Evolutionary conservation across 1,140 invertebrate species (phyloP).

Genomic region (Sarcophaga peregrina): DNA sequence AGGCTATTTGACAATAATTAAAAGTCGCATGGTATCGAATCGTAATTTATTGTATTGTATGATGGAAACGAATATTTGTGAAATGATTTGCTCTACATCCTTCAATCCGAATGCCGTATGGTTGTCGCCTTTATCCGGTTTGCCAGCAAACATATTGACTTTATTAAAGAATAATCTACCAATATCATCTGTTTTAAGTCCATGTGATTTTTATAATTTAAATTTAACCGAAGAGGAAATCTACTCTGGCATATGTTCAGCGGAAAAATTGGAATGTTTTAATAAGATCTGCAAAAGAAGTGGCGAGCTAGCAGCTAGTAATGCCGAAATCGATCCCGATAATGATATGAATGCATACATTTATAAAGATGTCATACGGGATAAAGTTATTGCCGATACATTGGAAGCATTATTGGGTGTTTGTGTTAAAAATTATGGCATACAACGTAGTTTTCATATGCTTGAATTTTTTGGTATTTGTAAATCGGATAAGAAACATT

Average conservation of each 20-base stretch:
- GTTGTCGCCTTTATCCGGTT: slow-evolving; percentile 69
- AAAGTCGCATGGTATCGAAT: slow-evolving; percentile 84
- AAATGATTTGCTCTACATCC: slow-evolving; percentile 47
- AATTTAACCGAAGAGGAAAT: slow-evolving; percentile 47
- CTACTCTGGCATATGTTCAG: slow-evolving; percentile 25
- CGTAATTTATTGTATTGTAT: slow-evolving; percentile 80
- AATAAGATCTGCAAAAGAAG: neutral
- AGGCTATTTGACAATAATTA: slow-evolving; percentile 80
- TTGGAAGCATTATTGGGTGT: slow-evolving; percentile 88
- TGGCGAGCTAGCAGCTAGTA: neutral
- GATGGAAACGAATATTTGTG: slow-evolving; percentile 57
- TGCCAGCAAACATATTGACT: slow-evolving; percentile 53
- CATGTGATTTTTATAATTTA: slow-evolving; percentile 37
- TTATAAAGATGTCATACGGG: slow-evolving; percentile 46
- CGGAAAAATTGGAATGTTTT: slow-evolving; percentile 19
- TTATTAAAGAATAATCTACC: slow-evolving; percentile 39
- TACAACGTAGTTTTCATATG: slow-evolving; percentile 71
- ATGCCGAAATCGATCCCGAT: slow-evolving; percentile 12
- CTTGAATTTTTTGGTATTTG: slow-evolving; percentile 80
- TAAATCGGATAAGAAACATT: slow-evolving; percentile 67
- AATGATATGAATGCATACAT: slow-evolving; percentile 41
- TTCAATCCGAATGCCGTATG: slow-evolving; percentile 69
- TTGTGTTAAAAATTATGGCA: slow-evolving; percentile 73
- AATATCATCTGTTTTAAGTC: neutral
- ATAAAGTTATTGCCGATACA: slow-evolving; percentile 76